These are phyloP conservation scores for Dolichoris vasculosae DNA, from an alignment of 1,140 invertebrate species.

Conservation along the genomic window DNA sequence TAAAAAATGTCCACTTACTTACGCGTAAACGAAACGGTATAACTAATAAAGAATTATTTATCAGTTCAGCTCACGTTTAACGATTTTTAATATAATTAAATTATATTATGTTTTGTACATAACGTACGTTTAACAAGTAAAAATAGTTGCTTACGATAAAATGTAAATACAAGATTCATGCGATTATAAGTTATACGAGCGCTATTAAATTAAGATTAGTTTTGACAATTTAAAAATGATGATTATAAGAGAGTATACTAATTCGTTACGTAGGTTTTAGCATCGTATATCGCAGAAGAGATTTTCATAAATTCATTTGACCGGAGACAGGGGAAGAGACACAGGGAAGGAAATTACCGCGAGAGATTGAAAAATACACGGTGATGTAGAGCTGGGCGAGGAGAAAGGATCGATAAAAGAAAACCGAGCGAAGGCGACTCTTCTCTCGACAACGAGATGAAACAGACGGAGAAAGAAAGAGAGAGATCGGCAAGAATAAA, in stretches of 20 bases:
- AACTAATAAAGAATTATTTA: too few species aligned
- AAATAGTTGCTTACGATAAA: background rate
- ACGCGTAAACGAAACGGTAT: too few species aligned
- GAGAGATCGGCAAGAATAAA: background rate
- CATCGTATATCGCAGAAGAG: background rate
- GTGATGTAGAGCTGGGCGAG: background rate
- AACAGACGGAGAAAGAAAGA: background rate
- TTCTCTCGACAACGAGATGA: too few species aligned
- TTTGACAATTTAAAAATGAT: background rate
- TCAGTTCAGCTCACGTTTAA: too few species aligned
- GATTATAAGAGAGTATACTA: background rate
- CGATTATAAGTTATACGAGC: background rate
- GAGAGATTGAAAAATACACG: background rate
- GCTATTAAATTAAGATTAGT: background rate
- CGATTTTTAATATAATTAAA: too few species aligned
- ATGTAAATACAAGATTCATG: background rate
- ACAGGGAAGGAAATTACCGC: background rate
- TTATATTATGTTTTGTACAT: background rate
- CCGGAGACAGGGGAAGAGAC: background rate
- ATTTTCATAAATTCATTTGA: constrained; percentile 12
- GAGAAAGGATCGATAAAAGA: constrained; percentile 11
- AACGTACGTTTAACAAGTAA: background rate
- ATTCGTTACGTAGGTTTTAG: background rate
- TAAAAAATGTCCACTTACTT: too few species aligned
- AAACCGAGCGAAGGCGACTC: background rate